Evolutionary conservation across 2,888 invertebrate species (phyloP), one percentile per base, ranked within the genome.

Genomic region (Sarcophaga variegata): DNA sequence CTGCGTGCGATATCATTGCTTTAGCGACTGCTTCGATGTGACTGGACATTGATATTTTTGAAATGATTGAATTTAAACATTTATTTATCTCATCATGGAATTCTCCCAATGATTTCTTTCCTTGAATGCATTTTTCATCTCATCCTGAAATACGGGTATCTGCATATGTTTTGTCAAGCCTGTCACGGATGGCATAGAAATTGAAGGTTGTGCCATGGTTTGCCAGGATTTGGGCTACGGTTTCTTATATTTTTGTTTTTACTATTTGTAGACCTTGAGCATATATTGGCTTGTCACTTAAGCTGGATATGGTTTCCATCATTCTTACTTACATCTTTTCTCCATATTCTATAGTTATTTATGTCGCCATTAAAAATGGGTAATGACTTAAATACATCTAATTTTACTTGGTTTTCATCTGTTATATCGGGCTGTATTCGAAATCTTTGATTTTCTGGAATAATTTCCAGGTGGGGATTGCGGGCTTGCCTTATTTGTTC

Each of bases 331-430:
- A n/a, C 17, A 59, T 62, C 77, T 69, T 67, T 27, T 37, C 62
- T 69, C 66, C 45, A 60, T 60, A 69, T 60, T 45, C 69, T 60
- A 12, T 69, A 77, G 14, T 67, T 66, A 20, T 54, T 69, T 20
- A 77, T 37, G 12, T 77, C 66, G 12, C 75, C 54, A 66, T 76
- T 54, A 54, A 66, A 76, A 27, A 27, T 12, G 25, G 77, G 69
- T 54, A 77, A 49, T 37, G 69, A 77, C 27, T 77, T 69, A 66
- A 69, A 78, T 22, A 69, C 69, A 6, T 78, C 77, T 1, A 78
- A 27, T 45, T 60, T 78, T 6, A 78, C 67, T 60, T 62, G 59
- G 10, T 60, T 78, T 60, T 60, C 69, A 45, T 78, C 22, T 11
- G 47, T 59, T 37, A 78, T 78, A 12, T 22, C 47, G 37, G 60